Evolutionary conservation across 2,113 vertebrate genomes (phyloP).

Genomic region (Malurus melanocephalus): DNA sequence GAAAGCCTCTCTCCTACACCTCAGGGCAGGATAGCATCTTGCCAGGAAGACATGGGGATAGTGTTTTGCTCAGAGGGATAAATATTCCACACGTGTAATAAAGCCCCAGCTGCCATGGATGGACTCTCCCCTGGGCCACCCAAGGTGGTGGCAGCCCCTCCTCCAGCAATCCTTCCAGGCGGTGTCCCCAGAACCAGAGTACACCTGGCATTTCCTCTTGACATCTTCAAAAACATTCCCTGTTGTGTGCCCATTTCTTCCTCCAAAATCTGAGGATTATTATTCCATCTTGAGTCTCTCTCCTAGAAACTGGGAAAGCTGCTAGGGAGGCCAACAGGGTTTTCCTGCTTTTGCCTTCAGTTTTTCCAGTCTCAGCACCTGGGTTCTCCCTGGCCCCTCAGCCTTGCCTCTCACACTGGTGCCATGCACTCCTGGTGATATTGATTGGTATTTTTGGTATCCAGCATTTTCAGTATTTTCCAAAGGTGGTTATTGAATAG

Average conservation of each 20-base stretch:
- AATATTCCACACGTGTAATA: not conserved
- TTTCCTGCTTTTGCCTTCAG: not conserved
- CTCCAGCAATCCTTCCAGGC: not conserved
- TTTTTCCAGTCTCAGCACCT: not conserved
- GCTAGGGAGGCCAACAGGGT: not conserved
- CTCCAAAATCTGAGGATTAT: not conserved
- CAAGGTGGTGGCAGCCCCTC: not conserved
- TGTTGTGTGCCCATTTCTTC: not conserved
- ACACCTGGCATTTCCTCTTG: not conserved
- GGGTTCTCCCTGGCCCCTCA: not conserved
- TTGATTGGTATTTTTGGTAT: not conserved
- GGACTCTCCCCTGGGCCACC: not conserved
- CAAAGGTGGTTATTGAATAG: not conserved
- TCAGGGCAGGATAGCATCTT: conserved; percentile 22
- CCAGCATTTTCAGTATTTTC: not conserved
- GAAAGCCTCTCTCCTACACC: conserved; percentile 29
- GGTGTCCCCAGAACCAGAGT: accelerated
- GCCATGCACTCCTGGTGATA: not conserved
- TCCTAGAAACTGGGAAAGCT: not conserved
- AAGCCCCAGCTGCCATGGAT: not conserved
- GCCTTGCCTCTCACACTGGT: accelerated
- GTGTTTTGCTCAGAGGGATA: conserved; percentile 10
- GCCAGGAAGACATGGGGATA: conserved; percentile 21
- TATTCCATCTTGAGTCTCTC: not conserved
- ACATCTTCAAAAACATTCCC: not conserved